Conservation (phyloP, 2,113 vertebrate species). For the Pseudolaguvia tuberculata region DNA sequence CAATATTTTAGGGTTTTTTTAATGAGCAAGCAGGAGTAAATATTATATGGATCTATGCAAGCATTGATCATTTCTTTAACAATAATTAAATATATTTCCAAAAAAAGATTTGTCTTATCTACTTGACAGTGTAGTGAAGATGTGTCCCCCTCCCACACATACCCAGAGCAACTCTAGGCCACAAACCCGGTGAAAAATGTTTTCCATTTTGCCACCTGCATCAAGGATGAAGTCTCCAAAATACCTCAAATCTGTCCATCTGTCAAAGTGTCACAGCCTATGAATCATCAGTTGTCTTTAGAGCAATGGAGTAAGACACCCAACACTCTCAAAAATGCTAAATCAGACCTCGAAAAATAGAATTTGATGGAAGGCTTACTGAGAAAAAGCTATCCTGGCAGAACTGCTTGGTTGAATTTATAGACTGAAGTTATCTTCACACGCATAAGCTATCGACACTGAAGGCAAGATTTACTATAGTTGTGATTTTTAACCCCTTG, state of each 20-base stretch:
- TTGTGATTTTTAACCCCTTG: not conserved
- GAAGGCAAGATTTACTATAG: not conserved
- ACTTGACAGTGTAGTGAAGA: constrained; percentile 39
- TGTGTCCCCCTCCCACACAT: constrained; percentile 24
- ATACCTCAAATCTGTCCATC: constrained; percentile 72
- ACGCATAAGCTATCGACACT: constrained; percentile 26
- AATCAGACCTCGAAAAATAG: constrained; percentile 38
- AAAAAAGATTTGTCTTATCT: constrained; percentile 24
- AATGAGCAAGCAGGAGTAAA: constrained; percentile 28
- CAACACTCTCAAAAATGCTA: constrained; percentile 35
- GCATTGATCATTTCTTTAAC: not conserved
- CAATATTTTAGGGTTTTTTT: constrained; percentile 44
- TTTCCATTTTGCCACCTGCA: constrained; percentile 59
- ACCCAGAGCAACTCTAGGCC: constrained; percentile 37
- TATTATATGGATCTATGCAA: constrained; percentile 4
- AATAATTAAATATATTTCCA: constrained; percentile 22
- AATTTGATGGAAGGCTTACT: constrained; percentile 34
- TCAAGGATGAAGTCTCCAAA: constrained; percentile 66
- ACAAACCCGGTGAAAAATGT: constrained; percentile 49
- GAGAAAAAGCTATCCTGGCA: constrained; percentile 31
- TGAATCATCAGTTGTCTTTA: constrained; percentile 64
- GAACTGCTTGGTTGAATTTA: constrained; percentile 35
- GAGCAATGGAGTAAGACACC: constrained; percentile 44
- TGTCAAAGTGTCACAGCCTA: constrained; percentile 71
- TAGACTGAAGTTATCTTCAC: constrained; percentile 35